phyloP scores from a whole-genome alignment of 2,113 vertebrate species.

The Bungarus multicinctus region DNA sequence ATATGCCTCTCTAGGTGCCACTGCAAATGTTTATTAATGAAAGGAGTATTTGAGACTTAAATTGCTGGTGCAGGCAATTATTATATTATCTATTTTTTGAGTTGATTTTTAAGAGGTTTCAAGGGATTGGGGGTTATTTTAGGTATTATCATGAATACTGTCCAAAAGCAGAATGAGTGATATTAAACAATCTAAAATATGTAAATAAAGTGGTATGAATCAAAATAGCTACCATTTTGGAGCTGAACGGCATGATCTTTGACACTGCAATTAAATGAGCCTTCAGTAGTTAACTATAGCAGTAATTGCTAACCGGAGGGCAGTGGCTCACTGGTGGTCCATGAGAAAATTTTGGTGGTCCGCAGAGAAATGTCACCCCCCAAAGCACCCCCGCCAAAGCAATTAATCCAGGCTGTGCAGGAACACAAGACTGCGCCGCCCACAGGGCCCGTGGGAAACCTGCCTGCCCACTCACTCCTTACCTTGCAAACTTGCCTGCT shows the following conservation, averaged over 20 bases:
- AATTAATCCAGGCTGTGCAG: no score
- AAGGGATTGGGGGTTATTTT: background rate
- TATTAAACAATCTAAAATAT: background rate
- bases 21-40: background rate
- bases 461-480: no score
- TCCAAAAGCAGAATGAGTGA: background rate
- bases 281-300: background rate
- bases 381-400: no score
- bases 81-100: background rate
- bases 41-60: background rate
- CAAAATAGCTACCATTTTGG: background rate
- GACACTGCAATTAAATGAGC: background rate
- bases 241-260: background rate
- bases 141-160: background rate
- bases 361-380: no score
- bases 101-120: background rate
- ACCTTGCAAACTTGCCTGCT: no score
- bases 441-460: no score
- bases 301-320: no score
- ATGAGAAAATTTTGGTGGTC: no score
- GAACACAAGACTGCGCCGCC: no score
- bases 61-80: background rate
- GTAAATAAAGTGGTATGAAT: background rate
- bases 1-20: background rate
- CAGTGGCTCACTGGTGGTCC: no score